Conservation (phyloP, 2,888 invertebrate genomes). For the Scaptomyza cyrtandrae region DNA sequence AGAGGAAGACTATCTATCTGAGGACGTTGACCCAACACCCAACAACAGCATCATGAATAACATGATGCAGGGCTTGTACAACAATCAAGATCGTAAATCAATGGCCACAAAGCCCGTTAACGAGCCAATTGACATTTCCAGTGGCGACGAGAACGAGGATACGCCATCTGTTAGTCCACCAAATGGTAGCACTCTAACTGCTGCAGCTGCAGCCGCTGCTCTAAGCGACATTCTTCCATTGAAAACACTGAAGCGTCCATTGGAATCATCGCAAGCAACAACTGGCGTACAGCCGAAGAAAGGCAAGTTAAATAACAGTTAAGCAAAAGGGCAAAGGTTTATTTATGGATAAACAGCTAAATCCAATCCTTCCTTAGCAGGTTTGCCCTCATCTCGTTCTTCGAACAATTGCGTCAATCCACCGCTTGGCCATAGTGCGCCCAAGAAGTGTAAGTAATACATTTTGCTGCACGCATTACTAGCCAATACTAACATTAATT, state of each 20-base stretch:
- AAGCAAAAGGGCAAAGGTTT: neutral
- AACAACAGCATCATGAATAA: conserved; percentile 81
- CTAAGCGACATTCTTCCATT: neutral
- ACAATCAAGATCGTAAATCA: conserved; percentile 71
- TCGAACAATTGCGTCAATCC: conserved; percentile 1
- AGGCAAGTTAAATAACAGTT: conserved; percentile 29
- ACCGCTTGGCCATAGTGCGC: conserved; percentile 1
- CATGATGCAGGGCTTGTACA: conserved; percentile 85
- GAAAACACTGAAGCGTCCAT: conserved; percentile 40
- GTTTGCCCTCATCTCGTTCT: conserved; percentile 9
- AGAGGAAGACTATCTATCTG: conserved; percentile 83
- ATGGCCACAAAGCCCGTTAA: conserved; percentile 44
- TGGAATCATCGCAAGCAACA: conserved; percentile 1
- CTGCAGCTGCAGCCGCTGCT: neutral
- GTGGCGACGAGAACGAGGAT: conserved; percentile 89
- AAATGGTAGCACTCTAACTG: conserved; percentile 37
- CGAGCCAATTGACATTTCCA: conserved; percentile 92
- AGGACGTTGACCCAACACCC: conserved; percentile 37
- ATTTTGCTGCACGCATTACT: neutral
- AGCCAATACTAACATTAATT: neutral
- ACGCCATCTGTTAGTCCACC: conserved; percentile 62
- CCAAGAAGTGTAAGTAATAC: conserved; percentile 47
- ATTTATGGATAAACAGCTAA: conserved; percentile 23
- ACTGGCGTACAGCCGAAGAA: conserved; percentile 44
- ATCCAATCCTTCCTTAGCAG: conserved; percentile 20